phyloP scores from a whole-genome alignment of 2,888 invertebrate genomes.

The Lasioglossum marginatum region DNA sequence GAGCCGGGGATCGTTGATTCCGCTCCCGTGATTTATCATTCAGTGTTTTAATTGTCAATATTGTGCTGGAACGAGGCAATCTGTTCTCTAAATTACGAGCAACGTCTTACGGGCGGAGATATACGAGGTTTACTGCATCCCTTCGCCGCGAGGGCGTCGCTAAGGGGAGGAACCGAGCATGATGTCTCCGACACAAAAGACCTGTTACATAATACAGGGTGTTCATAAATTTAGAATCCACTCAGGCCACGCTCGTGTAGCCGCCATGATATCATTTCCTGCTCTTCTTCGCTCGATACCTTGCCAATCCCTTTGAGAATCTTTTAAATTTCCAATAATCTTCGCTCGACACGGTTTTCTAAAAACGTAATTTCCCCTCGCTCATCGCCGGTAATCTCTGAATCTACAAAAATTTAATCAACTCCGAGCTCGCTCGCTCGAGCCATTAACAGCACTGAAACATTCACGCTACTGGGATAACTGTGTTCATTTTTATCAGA shows the following conservation, averaged over 20 bases:
- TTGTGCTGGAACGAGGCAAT: conserved; percentile 32
- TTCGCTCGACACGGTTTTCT: not conserved
- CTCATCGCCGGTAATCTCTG: not conserved
- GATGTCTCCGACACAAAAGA: conserved; percentile 27
- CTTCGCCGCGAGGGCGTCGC: conserved; percentile 11
- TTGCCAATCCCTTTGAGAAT: not conserved
- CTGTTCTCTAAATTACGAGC: conserved; percentile 52
- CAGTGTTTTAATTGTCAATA: conserved; percentile 12
- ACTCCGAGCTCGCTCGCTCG: not conserved
- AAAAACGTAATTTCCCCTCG: not conserved
- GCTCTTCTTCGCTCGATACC: not conserved
- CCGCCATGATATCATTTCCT: not conserved
- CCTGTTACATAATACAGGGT: conserved; percentile 38
- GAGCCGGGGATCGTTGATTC: not conserved
- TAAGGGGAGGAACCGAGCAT: conserved; percentile 29
- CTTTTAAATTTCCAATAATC: not conserved
- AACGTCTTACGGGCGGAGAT: conserved; percentile 43
- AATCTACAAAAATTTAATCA: not conserved
- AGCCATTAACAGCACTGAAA: not conserved
- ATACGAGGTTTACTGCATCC: conserved; percentile 36
- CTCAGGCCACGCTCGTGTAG: not conserved
- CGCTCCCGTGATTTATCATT: not conserved
- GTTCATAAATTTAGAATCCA: conserved; percentile 41
- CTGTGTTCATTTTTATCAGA: conserved; percentile 28
- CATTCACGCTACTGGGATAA: not conserved